These are phyloP conservation scores for Cotesia glomerata DNA, from an alignment of 1,140 invertebrate genomes.

Conservation along the genomic window DNA sequence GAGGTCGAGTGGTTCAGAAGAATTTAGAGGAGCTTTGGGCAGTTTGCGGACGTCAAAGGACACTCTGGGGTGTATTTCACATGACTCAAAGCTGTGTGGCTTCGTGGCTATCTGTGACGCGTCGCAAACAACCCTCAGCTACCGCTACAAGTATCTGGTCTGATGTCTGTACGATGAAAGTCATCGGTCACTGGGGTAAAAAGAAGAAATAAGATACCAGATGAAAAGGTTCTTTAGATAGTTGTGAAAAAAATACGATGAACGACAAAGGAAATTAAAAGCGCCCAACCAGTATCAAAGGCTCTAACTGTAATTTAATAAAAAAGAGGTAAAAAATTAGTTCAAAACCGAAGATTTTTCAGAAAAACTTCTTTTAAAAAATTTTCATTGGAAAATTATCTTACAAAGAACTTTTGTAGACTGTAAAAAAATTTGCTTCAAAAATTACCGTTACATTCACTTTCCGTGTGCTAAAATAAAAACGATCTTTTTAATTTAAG, in stretches of 20 bases:
- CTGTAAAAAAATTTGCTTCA: too few relatives aligned
- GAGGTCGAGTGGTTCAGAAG: background rate
- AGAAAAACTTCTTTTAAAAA: too few relatives aligned
- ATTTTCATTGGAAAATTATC: too few relatives aligned
- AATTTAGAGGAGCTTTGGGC: conserved; percentile 5
- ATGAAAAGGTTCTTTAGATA: background rate
- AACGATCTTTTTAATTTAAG: too few relatives aligned
- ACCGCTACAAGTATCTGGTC: conserved; percentile 3
- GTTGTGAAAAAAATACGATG: too few relatives aligned
- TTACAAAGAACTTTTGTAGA: too few relatives aligned
- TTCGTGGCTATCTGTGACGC: conserved; percentile 10
- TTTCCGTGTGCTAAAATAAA: too few relatives aligned
- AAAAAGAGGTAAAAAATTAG: background rate
- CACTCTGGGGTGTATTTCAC: conserved; percentile 5
- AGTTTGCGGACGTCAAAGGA: conserved; percentile 3
- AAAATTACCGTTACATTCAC: too few relatives aligned
- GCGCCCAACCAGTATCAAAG: too few relatives aligned
- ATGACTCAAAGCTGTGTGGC: conserved; percentile 1
- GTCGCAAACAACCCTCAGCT: conserved; percentile 8
- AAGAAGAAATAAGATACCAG: background rate
- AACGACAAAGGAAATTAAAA: too few relatives aligned
- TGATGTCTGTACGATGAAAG: background rate
- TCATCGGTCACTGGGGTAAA: background rate
- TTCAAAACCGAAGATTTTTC: too few relatives aligned
- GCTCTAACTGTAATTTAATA: background rate